Evolutionary conservation across 2,888 invertebrate genomes (phyloP).

Genomic region (Brassicogethes aeneus): DNA sequence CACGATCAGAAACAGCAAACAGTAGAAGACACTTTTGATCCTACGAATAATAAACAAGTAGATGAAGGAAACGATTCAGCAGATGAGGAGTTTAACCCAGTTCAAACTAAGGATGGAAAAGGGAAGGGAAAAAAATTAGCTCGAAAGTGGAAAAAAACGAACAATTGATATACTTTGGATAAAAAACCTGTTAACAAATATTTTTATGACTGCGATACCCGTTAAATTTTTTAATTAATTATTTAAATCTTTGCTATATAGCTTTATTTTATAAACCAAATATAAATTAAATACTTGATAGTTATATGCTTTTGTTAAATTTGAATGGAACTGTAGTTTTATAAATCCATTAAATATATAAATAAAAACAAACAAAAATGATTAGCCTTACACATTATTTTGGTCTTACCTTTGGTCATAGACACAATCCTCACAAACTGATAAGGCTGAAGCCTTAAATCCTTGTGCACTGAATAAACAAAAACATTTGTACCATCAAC

Average conservation of each 20-base stretch:
- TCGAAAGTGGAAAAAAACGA: neutral
- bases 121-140: neutral
- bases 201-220: conserved; percentile 5
- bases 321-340: too few species aligned
- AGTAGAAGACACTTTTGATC: neutral
- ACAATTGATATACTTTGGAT: neutral
- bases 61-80: neutral
- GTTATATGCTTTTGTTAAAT: too few species aligned
- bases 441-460: conserved; percentile 19
- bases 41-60: too few species aligned
- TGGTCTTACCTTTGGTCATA: conserved; percentile 17
- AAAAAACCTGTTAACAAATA: neutral
- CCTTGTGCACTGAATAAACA: conserved; percentile 17
- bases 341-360: too few species aligned
- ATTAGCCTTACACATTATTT: too few species aligned
- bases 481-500: conserved; percentile 15
- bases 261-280: too few species aligned
- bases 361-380: too few species aligned
- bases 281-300: too few species aligned
- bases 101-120: neutral
- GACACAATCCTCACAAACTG: conserved; percentile 19
- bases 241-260: too few species aligned
- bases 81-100: too few species aligned
- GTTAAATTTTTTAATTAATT: too few species aligned
- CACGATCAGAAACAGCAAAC: neutral